These are phyloP conservation scores for Archaeoteleia sp. DNA, from an alignment of 2,888 invertebrate genomes.

Conservation along the genomic window DNA sequence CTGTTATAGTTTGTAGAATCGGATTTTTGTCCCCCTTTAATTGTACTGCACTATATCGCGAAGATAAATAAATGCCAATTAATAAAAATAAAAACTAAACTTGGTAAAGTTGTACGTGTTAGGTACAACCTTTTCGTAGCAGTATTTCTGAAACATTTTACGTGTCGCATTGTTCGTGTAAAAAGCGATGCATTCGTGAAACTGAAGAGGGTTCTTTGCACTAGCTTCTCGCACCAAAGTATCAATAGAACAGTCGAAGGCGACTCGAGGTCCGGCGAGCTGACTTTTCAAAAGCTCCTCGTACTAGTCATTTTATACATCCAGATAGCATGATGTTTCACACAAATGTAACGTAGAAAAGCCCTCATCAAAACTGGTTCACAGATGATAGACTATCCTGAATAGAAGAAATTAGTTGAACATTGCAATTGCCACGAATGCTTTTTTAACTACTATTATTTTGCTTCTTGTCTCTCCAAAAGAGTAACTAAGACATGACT, in stretches of 20 bases:
- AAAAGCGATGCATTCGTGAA: conserved; percentile 25
- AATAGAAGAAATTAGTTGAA: conserved; percentile 62
- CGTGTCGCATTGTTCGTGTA: conserved; percentile 18
- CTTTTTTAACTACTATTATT: conserved; percentile 32
- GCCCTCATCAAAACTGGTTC: conserved; percentile 59
- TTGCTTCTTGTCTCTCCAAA: conserved; percentile 10
- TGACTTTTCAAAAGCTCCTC: conserved; percentile 32
- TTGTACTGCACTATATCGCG: too few species aligned
- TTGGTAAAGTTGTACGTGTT: too few species aligned
- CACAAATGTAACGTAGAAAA: conserved; percentile 48
- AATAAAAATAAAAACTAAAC: too few species aligned
- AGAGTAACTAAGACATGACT: conserved; percentile 15
- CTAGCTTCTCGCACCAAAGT: conserved; percentile 33
- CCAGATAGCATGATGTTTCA: conserved; percentile 32
- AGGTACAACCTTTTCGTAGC: conserved; percentile 11
- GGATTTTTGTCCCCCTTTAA: too few species aligned
- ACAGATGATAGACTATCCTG: conserved; percentile 55
- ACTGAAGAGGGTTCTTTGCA: conserved; percentile 22
- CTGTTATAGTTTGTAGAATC: too few species aligned
- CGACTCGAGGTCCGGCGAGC: conserved; percentile 34
- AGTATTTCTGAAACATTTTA: conserved; percentile 26
- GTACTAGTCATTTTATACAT: conserved; percentile 30
- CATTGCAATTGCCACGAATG: conserved; percentile 47
- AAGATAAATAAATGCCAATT: too few species aligned
- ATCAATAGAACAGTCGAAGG: conserved; percentile 43